Evolutionary conservation across 2,888 invertebrate genomes (phyloP), one percentile per base, ranked within the genome.

Genomic region (Pardosa pseudoannulata): DNA sequence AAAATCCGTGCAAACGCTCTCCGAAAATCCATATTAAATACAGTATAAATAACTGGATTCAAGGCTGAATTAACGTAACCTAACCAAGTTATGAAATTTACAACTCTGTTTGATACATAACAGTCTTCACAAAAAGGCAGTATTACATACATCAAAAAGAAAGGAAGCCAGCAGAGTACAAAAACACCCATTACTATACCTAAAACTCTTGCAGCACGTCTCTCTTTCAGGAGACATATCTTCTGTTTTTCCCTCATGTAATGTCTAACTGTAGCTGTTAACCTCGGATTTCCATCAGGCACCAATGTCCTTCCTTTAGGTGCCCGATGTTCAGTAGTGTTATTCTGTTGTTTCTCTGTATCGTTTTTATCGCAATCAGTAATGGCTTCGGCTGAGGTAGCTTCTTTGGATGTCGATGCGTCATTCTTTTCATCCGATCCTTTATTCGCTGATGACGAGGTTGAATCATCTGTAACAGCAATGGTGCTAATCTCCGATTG

Each of bases 141-240:
- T 88, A 97, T 96, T 70, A 98, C 95, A 92, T 98, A 98, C 94
- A 98, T 96, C 46, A 98, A 94, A 92, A 98, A 99, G 93, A 99
- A 99, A 2, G 99, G 99, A 88, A 98, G 93, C 99, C 98, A 99
- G 92, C 98, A 98, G 11, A 98, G 95, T 71, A 98, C 97, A 91
- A 99, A 99, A 0, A 98, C 98, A 6, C 98, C 98, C 95, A 99
- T 98, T 82, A 99, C 98, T 79, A 99, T 98, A 28, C 98, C 98
- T 1, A 99, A 93, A 0, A 98, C 98, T 75, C 98, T 93, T 0
- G 98, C 98, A 0, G 98, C 98, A 50, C 98, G 94, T 79, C 98
- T 93, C 91, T 99, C 99, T 90, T 98, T 96, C 0, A 97, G 97
- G 88, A 98, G 92, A 0, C 98, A 98, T 90, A 98, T 93, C 82